Evolutionary conservation across 2,797 vertebrate species (phyloP).

Genomic region (Neostethus bicornis): DNA sequence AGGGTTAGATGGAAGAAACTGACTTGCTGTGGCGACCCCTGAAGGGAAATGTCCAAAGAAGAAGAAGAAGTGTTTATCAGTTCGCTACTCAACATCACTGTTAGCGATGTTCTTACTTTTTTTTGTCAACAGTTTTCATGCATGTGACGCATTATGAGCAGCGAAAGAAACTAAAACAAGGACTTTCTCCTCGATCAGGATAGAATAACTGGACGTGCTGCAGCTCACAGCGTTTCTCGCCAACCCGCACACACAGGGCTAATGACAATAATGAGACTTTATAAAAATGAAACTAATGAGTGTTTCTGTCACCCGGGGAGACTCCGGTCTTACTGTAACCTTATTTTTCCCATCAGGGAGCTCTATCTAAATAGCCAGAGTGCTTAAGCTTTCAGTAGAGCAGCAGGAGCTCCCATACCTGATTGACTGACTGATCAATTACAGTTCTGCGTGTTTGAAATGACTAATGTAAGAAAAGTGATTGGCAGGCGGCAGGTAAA

Average conservation of each 20-base stretch:
- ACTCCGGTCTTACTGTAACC: neutral
- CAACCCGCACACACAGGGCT: neutral
- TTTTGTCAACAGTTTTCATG: too few relatives aligned
- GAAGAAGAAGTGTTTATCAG: too few relatives aligned
- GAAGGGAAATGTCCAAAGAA: too few relatives aligned
- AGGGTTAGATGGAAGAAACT: too few relatives aligned
- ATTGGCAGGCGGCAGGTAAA: slow-evolving; percentile 62
- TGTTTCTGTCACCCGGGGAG: slow-evolving; percentile 30
- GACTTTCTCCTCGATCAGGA: neutral
- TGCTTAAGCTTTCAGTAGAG: slow-evolving; percentile 34
- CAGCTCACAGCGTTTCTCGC: neutral
- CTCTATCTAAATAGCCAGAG: slow-evolving; percentile 40
- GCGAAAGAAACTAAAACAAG: too few relatives aligned
- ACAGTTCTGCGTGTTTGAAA: slow-evolving; percentile 52
- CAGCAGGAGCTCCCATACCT: slow-evolving; percentile 52
- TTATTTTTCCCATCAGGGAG: slow-evolving; percentile 30
- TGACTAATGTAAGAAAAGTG: slow-evolving; percentile 54
- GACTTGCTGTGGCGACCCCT: too few relatives aligned
- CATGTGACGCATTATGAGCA: too few relatives aligned
- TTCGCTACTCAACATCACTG: too few relatives aligned
- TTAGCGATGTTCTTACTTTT: too few relatives aligned
- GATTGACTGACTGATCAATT: slow-evolving; percentile 65
- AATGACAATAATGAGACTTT: slow-evolving; percentile 16
- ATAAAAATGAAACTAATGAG: slow-evolving; percentile 32
- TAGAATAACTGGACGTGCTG: neutral